Evolutionary conservation across 2,888 invertebrate species (phyloP).

Genomic region (Branchinecta sandiegonensis): DNA sequence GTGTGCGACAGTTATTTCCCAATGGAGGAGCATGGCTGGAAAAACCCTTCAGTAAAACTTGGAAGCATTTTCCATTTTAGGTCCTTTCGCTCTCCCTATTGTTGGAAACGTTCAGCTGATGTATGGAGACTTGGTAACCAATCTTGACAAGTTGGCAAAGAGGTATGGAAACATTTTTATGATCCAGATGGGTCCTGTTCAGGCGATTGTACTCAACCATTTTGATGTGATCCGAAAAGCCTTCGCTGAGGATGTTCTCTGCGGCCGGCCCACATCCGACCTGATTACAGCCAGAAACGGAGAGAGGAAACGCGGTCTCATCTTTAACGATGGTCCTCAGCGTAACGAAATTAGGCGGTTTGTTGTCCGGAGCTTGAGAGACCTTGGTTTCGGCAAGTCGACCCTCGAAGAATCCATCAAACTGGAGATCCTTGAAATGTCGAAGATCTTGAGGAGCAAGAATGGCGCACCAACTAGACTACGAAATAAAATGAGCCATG

Average conservation of each 20-base stretch:
- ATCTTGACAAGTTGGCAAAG: neutral
- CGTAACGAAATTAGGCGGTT: conserved; percentile 24
- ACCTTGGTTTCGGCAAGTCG: conserved; percentile 24
- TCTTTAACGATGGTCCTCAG: conserved; percentile 20
- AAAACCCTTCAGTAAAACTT: too few relatives aligned
- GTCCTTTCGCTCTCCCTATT: too few relatives aligned
- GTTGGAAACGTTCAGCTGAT: too few relatives aligned
- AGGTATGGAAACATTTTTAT: neutral
- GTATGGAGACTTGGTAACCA: too few relatives aligned
- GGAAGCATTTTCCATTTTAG: too few relatives aligned
- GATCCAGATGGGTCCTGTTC: neutral
- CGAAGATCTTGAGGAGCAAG: conserved; percentile 2
- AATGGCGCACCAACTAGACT: neutral
- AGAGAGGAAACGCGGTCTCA: conserved; percentile 16
- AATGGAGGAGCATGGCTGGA: too few relatives aligned
- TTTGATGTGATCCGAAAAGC: conserved; percentile 17
- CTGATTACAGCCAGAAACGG: neutral
- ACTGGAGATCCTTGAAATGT: neutral
- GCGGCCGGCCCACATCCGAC: neutral
- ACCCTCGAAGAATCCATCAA: conserved; percentile 17
- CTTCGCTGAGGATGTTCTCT: conserved; percentile 12
- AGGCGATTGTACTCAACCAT: conserved; percentile 18
- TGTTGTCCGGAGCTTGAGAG: conserved; percentile 22
- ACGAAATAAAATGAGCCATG: neutral
- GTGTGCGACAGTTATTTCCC: too few relatives aligned